Evolutionary conservation across 2,888 invertebrate genomes (phyloP).

Genomic region (Cataglyphis albicans): DNA sequence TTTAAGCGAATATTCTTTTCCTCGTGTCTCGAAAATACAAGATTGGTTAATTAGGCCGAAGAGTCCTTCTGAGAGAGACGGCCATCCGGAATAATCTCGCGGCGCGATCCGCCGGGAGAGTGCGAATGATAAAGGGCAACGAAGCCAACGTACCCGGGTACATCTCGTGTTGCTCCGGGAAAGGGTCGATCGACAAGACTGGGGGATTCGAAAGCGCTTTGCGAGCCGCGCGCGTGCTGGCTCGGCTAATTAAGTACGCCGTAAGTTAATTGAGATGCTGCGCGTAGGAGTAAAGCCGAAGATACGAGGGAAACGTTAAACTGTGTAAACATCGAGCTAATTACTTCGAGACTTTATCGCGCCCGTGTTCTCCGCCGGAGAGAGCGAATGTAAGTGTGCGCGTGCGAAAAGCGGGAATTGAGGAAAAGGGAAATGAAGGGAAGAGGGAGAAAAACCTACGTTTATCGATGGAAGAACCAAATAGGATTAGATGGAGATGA

Average conservation of each 20-base stretch:
- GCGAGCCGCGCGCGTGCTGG: conserved; percentile 66
- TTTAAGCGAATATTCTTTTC: background rate
- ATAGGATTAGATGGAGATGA: conserved; percentile 31
- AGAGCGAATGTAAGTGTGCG: conserved; percentile 37
- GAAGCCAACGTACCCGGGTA: background rate
- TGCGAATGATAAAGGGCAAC: conserved; percentile 16
- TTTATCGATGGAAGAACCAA: conserved; percentile 29
- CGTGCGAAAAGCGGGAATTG: conserved; percentile 32
- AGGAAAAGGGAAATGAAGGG: background rate
- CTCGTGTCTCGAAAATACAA: background rate
- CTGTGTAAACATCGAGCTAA: conserved; percentile 82
- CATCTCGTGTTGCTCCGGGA: conserved; percentile 1
- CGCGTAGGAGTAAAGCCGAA: conserved; percentile 71
- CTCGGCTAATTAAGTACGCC: conserved; percentile 82
- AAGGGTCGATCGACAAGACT: conserved; percentile 49
- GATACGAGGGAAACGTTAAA: conserved; percentile 79
- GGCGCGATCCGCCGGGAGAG: conserved; percentile 11
- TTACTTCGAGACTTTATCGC: conserved; percentile 81
- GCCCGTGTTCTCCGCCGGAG: background rate
- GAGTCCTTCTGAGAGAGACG: background rate
- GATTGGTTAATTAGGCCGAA: background rate
- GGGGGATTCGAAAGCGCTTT: conserved; percentile 60
- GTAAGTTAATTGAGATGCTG: conserved; percentile 80
- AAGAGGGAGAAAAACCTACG: background rate
- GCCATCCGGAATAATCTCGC: conserved; percentile 19